Conservation (phyloP, 2,888 invertebrate species). For the Euplexia lucipara region DNA sequence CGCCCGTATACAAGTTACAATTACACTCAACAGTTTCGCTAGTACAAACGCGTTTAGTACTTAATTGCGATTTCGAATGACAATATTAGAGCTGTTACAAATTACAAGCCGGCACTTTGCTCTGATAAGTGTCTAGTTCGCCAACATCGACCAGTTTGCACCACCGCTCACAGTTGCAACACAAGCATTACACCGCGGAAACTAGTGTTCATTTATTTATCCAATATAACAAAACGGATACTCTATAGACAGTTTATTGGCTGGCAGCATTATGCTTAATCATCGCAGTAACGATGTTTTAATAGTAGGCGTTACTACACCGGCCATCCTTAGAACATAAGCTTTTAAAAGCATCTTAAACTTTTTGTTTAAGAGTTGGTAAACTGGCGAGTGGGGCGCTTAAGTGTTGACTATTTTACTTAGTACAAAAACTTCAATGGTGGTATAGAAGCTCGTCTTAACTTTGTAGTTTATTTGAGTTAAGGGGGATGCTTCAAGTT, state of each 20-base stretch:
- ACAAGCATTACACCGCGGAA: conserved; percentile 72
- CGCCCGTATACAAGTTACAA: conserved; percentile 22
- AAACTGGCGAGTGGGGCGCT: conserved; percentile 35
- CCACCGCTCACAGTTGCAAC: conserved; percentile 66
- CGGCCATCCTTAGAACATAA: conserved; percentile 39
- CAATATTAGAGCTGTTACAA: conserved; percentile 60
- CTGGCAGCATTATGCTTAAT: conserved; percentile 33
- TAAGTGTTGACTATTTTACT: conserved; percentile 48
- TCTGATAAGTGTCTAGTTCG: conserved; percentile 70
- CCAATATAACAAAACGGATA: conserved; percentile 55
- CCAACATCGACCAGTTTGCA: conserved; percentile 66
- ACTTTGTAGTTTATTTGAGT: conserved; percentile 48
- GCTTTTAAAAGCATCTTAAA: conserved; percentile 41
- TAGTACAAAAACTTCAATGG: conserved; percentile 56
- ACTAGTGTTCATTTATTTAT: conserved; percentile 75
- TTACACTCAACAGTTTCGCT: conserved; percentile 44
- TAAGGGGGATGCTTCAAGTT: no score
- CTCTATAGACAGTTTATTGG: conserved; percentile 39
- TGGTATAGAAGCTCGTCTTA: conserved; percentile 34
- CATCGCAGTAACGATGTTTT: conserved; percentile 29
- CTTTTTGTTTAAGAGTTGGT: conserved; percentile 45
- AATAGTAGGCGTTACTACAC: conserved; percentile 40
- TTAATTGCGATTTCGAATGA: conserved; percentile 58
- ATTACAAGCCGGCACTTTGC: conserved; percentile 63
- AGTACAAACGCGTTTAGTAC: conserved; percentile 42